A percentile compares a stretch with the other conserved stretches of the same genome.
Evolutionary conservation across 2,797 vertebrate species (phyloP).

Genomic region (Podarcis siculus): DNA sequence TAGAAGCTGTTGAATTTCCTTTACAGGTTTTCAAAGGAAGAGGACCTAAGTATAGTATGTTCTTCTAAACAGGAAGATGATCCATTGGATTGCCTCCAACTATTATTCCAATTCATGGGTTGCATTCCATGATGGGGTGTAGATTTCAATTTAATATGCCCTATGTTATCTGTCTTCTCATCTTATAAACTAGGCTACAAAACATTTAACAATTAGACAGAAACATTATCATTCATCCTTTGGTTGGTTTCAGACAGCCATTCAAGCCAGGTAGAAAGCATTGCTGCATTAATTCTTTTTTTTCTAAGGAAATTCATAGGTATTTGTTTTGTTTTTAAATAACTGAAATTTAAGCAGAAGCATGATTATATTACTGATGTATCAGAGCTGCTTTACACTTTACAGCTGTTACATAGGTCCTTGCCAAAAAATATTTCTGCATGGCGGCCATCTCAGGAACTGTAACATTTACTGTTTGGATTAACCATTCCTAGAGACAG

Average conservation of each 20-base stretch:
- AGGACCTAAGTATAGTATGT: neutral
- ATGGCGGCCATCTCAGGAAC: neutral
- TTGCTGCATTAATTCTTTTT: neutral
- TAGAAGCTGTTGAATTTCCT: neutral
- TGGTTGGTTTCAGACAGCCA: neutral
- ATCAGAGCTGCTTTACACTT: neutral
- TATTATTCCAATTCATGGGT: neutral
- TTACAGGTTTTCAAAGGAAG: neutral
- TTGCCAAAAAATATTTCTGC: neutral
- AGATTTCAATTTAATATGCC: neutral
- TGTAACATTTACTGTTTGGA: neutral
- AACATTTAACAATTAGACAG: neutral
- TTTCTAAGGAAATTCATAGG: neutral
- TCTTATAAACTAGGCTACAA: neutral
- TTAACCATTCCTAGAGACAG: neutral
- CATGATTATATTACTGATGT: accelerated
- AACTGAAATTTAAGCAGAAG: neutral
- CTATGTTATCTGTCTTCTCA: neutral
- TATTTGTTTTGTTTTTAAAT: constrained; percentile 1
- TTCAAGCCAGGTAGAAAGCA: neutral
- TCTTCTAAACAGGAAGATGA: neutral
- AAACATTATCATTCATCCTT: neutral
- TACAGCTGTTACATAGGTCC: neutral
- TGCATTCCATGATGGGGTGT: neutral
- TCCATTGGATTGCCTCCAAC: neutral